Base-by-base conservation (phyloP, 2,888 invertebrate species). In the Tubiluchus corallicola region DNA sequence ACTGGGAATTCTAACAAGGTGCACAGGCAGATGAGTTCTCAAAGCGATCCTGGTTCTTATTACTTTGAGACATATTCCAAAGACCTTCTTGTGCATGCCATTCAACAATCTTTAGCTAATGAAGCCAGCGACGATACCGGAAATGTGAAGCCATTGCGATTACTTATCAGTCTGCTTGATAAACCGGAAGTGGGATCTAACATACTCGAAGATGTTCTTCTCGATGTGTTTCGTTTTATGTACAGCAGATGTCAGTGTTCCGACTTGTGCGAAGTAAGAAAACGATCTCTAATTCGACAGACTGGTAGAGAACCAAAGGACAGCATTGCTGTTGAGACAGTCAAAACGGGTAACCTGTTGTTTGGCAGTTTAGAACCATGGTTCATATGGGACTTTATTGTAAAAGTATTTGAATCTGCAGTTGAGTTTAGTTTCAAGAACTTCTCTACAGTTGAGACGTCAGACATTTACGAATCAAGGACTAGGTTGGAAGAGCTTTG, bases 361-460 rank as follows among this genome's bases (percentile, higher is more conserved):
- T 81, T 87, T 59, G 77, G 78, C 44, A 78, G 82, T 0, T 70
- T 85, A 49, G 82, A 84, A 57, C 77, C 79, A n/a, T 76, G 76
- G 46, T 85, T 82, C 57, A 76, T 85, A 45, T 87, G 87, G 85
- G 74, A 75, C 50, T 83, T 79, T 57, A 73, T 81, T 51, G 64
- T 60, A 1, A 53, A 62, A 3, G 57, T 60, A 49, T 68, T 68
- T 53, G 55, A 56, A 42, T 42, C 47, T 21, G 52, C 58, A 4
- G 62, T 61, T 51, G 49, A 48, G 46, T n/a, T n/a, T n/a, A n/a
- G n/a, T n/a, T n/a, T n/a, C n/a, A n/a, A n/a, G n/a, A n/a, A n/a
- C n/a, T n/a, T n/a, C n/a, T n/a, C n/a, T n/a, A n/a, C n/a, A n/a
- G n/a, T n/a, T n/a, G n/a, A n/a, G n/a, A n/a, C n/a, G n/a, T n/a